phyloP scores from a whole-genome alignment of 2,888 invertebrate species.

The Chloroclystis v-ata region DNA sequence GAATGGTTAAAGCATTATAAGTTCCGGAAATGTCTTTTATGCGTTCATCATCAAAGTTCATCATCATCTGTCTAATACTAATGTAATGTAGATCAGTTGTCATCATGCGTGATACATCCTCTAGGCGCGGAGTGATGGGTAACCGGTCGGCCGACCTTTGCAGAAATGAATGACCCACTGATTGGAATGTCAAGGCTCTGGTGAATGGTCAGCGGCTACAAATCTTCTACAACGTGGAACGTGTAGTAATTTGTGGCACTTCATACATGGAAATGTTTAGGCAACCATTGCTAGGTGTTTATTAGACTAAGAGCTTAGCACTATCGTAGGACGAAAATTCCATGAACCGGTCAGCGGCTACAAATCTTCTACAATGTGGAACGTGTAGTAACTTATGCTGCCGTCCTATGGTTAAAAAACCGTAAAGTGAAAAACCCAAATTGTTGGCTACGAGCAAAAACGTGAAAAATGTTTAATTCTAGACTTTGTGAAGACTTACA shows the following conservation, averaged over 20 bases:
- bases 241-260: constrained; percentile 1
- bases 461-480: no score
- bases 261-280: background rate
- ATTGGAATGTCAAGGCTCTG: constrained; percentile 24
- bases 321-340: no score
- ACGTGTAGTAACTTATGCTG: constrained; percentile 1
- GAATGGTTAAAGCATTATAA: no score
- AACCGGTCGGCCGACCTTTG: constrained; percentile 17
- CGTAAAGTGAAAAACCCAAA: no score
- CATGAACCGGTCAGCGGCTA: constrained; percentile 4
- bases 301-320: no score
- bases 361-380: background rate
- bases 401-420: no score
- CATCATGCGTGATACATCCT: background rate
- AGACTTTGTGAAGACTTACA: no score
- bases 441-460: no score
- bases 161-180: constrained; percentile 18
- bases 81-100: background rate
- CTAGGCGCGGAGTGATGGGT: background rate
- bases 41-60: no score
- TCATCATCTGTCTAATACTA: no score
- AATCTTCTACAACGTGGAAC: background rate
- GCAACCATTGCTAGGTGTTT: background rate
- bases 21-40: no score
- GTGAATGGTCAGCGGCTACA: constrained; percentile 8